A percentile compares a stretch with the other conserved stretches of the same genome.
These are phyloP conservation scores for Lasioglossum malachurum DNA, from an alignment of 2,888 invertebrate genomes.

Conservation along the genomic window DNA sequence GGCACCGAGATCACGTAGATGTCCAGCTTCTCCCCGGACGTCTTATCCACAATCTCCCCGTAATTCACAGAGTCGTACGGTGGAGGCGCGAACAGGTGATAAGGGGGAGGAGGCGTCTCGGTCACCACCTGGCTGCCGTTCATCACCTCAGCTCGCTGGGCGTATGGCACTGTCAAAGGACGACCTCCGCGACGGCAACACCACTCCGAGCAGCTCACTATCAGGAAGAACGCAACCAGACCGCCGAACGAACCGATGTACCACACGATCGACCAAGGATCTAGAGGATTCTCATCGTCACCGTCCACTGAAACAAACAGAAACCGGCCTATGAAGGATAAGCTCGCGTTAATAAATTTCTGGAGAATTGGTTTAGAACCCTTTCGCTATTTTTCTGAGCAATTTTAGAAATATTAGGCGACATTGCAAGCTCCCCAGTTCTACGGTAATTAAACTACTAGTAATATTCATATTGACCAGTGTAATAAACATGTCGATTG, in stretches of 20 bases:
- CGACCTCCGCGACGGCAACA: constrained; percentile 85
- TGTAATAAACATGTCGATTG: neutral
- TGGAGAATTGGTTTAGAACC: neutral
- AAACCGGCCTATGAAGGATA: constrained; percentile 46
- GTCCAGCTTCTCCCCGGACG: constrained; percentile 82
- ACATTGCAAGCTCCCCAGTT: too few relatives aligned
- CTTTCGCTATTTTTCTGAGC: neutral
- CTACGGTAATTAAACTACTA: too few relatives aligned
- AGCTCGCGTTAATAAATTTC: constrained; percentile 25
- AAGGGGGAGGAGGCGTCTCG: constrained; percentile 86
- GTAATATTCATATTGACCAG: too few relatives aligned
- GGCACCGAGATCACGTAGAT: constrained; percentile 86
- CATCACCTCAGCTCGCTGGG: constrained; percentile 73
- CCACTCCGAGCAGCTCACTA: constrained; percentile 87
- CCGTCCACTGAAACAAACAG: constrained; percentile 64
- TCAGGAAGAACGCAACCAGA: constrained; percentile 86
- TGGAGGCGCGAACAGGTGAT: constrained; percentile 87
- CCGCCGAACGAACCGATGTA: constrained; percentile 87
- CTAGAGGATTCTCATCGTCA: constrained; percentile 81
- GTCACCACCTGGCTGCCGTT: constrained; percentile 66
- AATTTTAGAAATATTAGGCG: too few relatives aligned
- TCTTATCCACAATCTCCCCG: constrained; percentile 83
- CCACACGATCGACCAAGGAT: constrained; percentile 87
- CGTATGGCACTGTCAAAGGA: constrained; percentile 76
- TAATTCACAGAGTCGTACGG: constrained; percentile 86